These are phyloP conservation scores for Boloria euphrosyne DNA, from an alignment of 2,888 invertebrate species.

Conservation along the genomic window DNA sequence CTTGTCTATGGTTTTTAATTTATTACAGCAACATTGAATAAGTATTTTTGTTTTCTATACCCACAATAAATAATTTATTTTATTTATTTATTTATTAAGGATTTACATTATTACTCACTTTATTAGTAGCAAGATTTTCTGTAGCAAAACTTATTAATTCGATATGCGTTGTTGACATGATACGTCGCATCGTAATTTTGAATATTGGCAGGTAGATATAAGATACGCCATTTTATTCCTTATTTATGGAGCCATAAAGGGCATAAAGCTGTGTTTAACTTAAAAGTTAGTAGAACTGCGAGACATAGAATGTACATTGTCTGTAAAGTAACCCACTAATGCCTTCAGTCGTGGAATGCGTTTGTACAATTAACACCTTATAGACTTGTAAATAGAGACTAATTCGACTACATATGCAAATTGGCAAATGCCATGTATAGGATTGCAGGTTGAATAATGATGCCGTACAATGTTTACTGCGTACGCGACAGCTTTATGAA, in stretches of 20 bases:
- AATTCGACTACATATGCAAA: conserved; percentile 26
- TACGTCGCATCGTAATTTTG: conserved; percentile 37
- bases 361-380: conserved; percentile 51
- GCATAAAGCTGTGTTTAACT: conserved; percentile 25
- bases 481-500: conserved; percentile 58
- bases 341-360: conserved; percentile 41
- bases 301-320: conserved; percentile 70
- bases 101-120: neutral
- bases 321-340: conserved; percentile 47
- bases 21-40: too few relatives aligned
- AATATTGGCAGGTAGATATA: conserved; percentile 17
- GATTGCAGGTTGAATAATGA: conserved; percentile 66
- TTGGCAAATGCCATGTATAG: conserved; percentile 40
- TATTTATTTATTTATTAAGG: too few relatives aligned
- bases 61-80: neutral
- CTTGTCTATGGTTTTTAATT: too few relatives aligned
- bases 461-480: conserved; percentile 60
- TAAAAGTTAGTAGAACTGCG: conserved; percentile 27
- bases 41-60: neutral
- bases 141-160: conserved; percentile 40
- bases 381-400: conserved; percentile 40
- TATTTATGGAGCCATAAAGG: conserved; percentile 27
- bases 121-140: conserved; percentile 33
- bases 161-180: conserved; percentile 32
- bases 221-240: conserved; percentile 30